Conservation (phyloP, 2,113 vertebrate genomes). For the Centropristis striata region DNA sequence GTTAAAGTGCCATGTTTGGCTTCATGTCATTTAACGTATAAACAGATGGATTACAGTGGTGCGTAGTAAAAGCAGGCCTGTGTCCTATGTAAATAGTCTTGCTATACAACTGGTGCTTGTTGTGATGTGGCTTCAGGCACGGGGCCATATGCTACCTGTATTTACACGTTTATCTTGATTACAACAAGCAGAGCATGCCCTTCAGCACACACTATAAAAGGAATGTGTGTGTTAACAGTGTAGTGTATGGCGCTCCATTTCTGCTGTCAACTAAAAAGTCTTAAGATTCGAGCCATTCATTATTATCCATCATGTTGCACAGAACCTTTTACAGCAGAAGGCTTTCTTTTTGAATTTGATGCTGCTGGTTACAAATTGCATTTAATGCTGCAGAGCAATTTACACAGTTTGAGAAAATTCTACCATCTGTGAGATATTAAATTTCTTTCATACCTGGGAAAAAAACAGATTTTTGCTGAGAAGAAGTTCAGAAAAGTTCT, state of each 20-base stretch:
- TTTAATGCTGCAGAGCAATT: slow-evolving; percentile 2
- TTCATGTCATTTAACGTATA: slow-evolving; percentile 2
- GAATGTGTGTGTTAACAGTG: not conserved
- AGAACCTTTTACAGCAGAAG: not conserved
- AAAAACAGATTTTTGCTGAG: not conserved
- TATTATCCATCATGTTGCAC: not conserved
- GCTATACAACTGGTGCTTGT: not conserved
- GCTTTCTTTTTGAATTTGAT: not conserved
- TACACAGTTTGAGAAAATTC: not conserved
- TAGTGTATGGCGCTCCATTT: not conserved
- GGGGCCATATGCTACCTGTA: not conserved
- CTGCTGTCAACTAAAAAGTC: not conserved
- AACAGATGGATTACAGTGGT: slow-evolving; percentile 17
- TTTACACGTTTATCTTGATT: slow-evolving; percentile 16
- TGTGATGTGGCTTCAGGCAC: not conserved
- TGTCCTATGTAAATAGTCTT: slow-evolving; percentile 39
- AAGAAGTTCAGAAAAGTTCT: not conserved
- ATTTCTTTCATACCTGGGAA: not conserved
- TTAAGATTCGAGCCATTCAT: slow-evolving; percentile 7
- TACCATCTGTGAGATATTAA: not conserved
- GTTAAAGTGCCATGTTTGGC: slow-evolving; percentile 22
- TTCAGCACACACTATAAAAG: not conserved
- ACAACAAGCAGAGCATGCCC: not conserved
- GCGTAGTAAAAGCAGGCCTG: not conserved
- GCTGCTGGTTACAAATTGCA: not conserved